A percentile compares a stretch with the other conserved stretches of the same genome.
Conservation (phyloP, 2,797 vertebrate species). For the Aeoliscus strigatus region DNA sequence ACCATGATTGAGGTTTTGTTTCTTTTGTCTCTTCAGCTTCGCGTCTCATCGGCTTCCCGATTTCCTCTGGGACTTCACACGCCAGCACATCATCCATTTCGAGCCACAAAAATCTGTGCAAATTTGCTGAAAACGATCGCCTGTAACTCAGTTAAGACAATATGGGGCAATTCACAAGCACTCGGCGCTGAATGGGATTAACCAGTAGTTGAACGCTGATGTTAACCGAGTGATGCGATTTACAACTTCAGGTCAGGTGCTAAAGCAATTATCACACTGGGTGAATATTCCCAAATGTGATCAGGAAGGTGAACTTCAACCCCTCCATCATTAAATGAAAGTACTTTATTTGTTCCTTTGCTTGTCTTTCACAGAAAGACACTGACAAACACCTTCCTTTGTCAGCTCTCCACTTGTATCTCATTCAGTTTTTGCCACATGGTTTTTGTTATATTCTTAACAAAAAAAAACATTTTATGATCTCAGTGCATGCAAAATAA, state of each 20-base stretch:
- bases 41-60: constrained; percentile 59
- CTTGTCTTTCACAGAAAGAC: no score
- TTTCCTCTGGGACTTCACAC: constrained; percentile 64
- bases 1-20: constrained; percentile 52
- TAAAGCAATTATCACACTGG: constrained; percentile 74
- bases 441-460: no score
- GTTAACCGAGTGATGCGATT: constrained; percentile 78
- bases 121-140: constrained; percentile 73
- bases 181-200: constrained; percentile 68
- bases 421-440: no score
- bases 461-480: no score
- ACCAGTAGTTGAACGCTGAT: constrained; percentile 65
- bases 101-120: constrained; percentile 50
- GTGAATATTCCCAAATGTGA: constrained; percentile 72
- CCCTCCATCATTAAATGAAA: constrained; percentile 50
- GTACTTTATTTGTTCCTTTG: constrained; percentile 46
- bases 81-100: constrained; percentile 54
- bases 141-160: constrained; percentile 67
- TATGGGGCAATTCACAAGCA: constrained; percentile 61
- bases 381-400: no score
- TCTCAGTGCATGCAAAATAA: no score
- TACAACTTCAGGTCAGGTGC: constrained; percentile 73
- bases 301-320: constrained; percentile 68
- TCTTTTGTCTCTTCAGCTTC: constrained; percentile 55
- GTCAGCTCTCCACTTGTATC: no score